Conservation (phyloP, 2,797 vertebrate genomes). For the Lithobates sylvaticus region DNA sequence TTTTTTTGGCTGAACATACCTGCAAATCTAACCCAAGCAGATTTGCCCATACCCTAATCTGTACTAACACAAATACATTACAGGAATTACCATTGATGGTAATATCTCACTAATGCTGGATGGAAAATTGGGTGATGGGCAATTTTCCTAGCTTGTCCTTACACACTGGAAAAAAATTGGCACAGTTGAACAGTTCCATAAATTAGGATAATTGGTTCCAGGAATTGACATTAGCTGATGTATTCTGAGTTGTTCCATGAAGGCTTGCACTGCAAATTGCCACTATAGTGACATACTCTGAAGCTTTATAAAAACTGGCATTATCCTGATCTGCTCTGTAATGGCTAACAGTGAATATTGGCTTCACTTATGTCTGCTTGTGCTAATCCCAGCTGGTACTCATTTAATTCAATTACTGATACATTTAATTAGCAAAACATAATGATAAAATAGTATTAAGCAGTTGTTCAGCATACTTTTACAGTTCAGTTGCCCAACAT, state of each 20-base stretch:
- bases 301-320: neutral
- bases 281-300: neutral
- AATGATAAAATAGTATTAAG: neutral
- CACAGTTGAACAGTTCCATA: neutral
- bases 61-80: too few relatives aligned
- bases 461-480: neutral
- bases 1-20: too few relatives aligned
- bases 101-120: too few relatives aligned
- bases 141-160: neutral
- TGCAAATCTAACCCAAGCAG: too few relatives aligned
- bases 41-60: too few relatives aligned
- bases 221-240: neutral
- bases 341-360: neutral
- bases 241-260: neutral
- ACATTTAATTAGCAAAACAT: neutral
- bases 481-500: neutral
- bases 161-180: neutral
- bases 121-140: neutral
- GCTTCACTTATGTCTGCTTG: neutral
- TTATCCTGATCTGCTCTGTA: neutral
- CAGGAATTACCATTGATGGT: too few relatives aligned
- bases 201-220: neutral
- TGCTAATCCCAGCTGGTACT: neutral
- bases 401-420: neutral
- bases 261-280: neutral